Percentiles rank a stretch among this genome's conserved stretches.
These are phyloP conservation scores for Thunnus albacares DNA, from an alignment of 2,797 vertebrate genomes.

Conservation along the genomic window DNA sequence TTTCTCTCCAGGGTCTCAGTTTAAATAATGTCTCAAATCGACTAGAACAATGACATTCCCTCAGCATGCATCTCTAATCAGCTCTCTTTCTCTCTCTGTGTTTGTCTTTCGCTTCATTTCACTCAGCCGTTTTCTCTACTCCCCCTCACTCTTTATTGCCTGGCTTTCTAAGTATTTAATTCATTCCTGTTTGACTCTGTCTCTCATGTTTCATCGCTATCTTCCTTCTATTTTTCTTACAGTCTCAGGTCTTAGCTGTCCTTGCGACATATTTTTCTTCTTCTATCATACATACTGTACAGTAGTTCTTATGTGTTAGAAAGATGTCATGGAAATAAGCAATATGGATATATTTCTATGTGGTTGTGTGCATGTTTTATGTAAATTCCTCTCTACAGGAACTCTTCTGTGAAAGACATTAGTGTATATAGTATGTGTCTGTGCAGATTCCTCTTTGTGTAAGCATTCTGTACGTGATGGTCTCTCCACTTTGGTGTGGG, in stretches of 20 bases:
- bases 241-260: conserved; percentile 30
- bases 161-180: conserved; percentile 66
- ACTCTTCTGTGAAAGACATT: conserved; percentile 28
- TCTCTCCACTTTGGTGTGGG: neutral
- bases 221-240: conserved; percentile 35
- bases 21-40: conserved; percentile 84
- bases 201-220: conserved; percentile 54
- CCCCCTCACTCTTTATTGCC: conserved; percentile 57
- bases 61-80: conserved; percentile 82
- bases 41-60: conserved; percentile 85
- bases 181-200: conserved; percentile 57
- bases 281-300: conserved; percentile 1
- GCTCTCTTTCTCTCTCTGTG: conserved; percentile 72
- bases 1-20: conserved; percentile 76
- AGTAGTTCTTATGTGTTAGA: conserved; percentile 35
- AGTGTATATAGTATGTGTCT: conserved; percentile 30
- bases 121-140: conserved; percentile 55
- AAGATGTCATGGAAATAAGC: conserved; percentile 33
- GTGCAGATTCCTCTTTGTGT: conserved; percentile 26
- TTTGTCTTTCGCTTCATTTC: conserved; percentile 78
- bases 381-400: conserved; percentile 38
- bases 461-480: conserved; percentile 1
- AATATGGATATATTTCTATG: conserved; percentile 16
- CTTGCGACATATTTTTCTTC: conserved; percentile 12
- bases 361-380: conserved; percentile 27